Base-by-base conservation (phyloP, 2,113 vertebrate genomes). In the Eretmodus cyanostictus region DNA sequence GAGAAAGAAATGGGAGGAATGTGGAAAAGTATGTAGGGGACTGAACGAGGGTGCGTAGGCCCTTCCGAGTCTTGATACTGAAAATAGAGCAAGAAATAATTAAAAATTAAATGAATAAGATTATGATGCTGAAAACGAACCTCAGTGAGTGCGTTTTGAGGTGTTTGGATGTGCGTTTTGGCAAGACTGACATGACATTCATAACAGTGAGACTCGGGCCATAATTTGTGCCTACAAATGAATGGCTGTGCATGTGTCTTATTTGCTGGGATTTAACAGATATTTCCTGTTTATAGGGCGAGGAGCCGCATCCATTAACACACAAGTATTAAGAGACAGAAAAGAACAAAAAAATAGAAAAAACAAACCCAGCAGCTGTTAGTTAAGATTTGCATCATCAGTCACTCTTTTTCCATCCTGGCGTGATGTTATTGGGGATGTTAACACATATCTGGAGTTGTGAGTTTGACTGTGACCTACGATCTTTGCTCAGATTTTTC, bases 1-100 rank as follows among this genome's bases (percentile, higher is more conserved):
- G 42, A 82, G 80, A 55, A 55, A 87, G 63, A 90, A 92, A 93
- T 85, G 86, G 91, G 80, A 92, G 84, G 92, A 93, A 95, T 93
- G 93, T 91, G 87, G 88, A 93, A 89, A 94, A 91, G 29, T 85
- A 91, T 83, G 57, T 66, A 27, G 29, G 83, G 14, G 87, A 85
- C 19, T 13, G 47, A 68, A 89, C 3, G 27, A 81, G 68, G 51
- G 66, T 68, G 84, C 82, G 78, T 5, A 38, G 85, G 84, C 45
- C 22, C 36, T 40, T 12, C 9, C 11, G 49, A 81, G 79, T 51
- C 36, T 78, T 51, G 7, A 80, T 31, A 29, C 19, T 47, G 29
- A 81, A 55, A 71, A 49, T 76, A n/a, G 42, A n/a, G 22, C 5
- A 24, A 59, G 36, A 76, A 54, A 31, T 68, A 68, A 68, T 68